Conservation (phyloP, 2,113 vertebrate genomes). For the human (Homo sapiens) region GRCh38 chr1:32956501-32957000, state of each 20-base stretch:
- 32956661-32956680: slow-evolving; percentile 55
- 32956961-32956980: neutral
- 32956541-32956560: too few relatives aligned
- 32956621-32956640: neutral
- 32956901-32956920: neutral
- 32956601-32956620: too few relatives aligned
- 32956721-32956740: slow-evolving; percentile 16
- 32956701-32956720: slow-evolving; percentile 44
- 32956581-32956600: too few relatives aligned
- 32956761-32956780: slow-evolving; percentile 73
- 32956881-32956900: neutral
- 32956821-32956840: slow-evolving; percentile 50
- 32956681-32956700: slow-evolving; percentile 49
- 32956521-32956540: too few relatives aligned
- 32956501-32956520: too few relatives aligned
- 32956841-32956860: slow-evolving; percentile 57
- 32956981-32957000: slow-evolving; percentile 26
- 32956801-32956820: slow-evolving; percentile 50
- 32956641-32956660: slow-evolving; percentile 12
- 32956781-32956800: slow-evolving; percentile 71
- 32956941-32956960: slow-evolving; percentile 13
- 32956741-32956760: slow-evolving; percentile 61
- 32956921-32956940: neutral
- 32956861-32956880: slow-evolving; percentile 61
- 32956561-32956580: too few relatives aligned